These are phyloP conservation scores for Electrona antarctica DNA, from an alignment of 2,113 vertebrate genomes.

Conservation along the genomic window DNA sequence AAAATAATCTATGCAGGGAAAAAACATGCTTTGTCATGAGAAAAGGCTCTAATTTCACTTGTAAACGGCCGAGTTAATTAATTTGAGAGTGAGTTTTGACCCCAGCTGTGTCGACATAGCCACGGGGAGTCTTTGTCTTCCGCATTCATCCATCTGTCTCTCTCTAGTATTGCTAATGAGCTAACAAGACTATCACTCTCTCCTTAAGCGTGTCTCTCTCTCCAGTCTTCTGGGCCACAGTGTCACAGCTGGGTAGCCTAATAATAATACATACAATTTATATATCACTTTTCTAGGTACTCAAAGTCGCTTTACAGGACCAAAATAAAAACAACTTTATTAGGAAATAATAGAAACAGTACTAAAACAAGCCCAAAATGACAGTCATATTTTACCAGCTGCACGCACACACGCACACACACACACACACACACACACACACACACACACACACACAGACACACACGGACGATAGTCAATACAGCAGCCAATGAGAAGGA, in stretches of 20 bases:
- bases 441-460: too few species aligned
- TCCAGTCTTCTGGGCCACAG: conserved; percentile 40
- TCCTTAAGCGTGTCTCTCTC: conserved; percentile 2
- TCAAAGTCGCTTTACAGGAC: too few species aligned
- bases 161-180: conserved; percentile 46
- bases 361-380: too few species aligned
- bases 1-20: too few species aligned
- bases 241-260: conserved; percentile 44
- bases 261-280: conserved; percentile 4
- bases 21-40: too few species aligned
- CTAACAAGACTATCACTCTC: conserved; percentile 36
- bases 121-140: not conserved
- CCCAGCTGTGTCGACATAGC: conserved; percentile 5
- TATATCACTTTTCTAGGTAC: too few species aligned
- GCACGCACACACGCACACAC: too few species aligned
- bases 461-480: not conserved
- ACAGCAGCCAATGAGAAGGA: too few species aligned
- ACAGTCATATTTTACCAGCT: too few species aligned
- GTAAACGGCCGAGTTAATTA: not conserved
- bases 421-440: too few species aligned
- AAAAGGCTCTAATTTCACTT: not conserved
- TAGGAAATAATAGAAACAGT: too few species aligned
- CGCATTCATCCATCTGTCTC: conserved; percentile 40
- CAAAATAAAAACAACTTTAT: too few species aligned
- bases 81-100: conserved; percentile 12